Base-by-base conservation (phyloP, 1,140 invertebrate species). In the Holcopasites calliopsidis region DNA sequence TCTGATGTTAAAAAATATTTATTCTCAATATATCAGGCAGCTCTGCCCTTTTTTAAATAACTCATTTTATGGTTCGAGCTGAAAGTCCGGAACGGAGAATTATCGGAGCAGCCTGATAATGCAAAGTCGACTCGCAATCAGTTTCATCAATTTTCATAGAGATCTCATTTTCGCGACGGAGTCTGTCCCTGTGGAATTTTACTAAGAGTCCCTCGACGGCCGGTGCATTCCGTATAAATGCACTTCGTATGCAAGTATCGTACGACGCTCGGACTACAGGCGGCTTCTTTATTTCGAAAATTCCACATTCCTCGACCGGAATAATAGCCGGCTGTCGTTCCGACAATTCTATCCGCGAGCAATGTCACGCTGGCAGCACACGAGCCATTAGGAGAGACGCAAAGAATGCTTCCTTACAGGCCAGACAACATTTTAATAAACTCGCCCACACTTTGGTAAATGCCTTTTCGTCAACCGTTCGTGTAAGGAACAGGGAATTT, bases 221-320 rank as follows among this genome's bases (percentile, higher is more conserved):
- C 23, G 13, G 58, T 33, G 60, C 77, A 82, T 82, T 82, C 80
- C 74, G 50, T 55, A 44, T 81, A 73, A 83, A 82, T 81, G 80
- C 83, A 85, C 79, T 89, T 86, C 83, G 86, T 85, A 89, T 86
- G 86, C 86, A 85, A 88, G 87, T 87, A 87, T 84, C 79, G 77
- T 77, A 80, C 65, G n/a, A n/a, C n/a, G n/a, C n/a, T 7, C 18
- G 33, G 18, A 23, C 26, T 2, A 3, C 18, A 16, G 13, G 16
- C 8, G 1, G 28, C 83, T 72, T 76, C 79, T 85, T 88, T 88
- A 88, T 88, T 88, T 88, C 87, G 85, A 90, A 89, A 89, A 89
- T 90, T 88, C 80, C 87, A 62, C 84, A 83, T 82, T 89, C 79
- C 85, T 84, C 74, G 78, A 21, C 68, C 38, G 70, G 47, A 74